Conservation (phyloP, 2,113 vertebrate genomes). For the Meleagris gallopavo region DNA sequence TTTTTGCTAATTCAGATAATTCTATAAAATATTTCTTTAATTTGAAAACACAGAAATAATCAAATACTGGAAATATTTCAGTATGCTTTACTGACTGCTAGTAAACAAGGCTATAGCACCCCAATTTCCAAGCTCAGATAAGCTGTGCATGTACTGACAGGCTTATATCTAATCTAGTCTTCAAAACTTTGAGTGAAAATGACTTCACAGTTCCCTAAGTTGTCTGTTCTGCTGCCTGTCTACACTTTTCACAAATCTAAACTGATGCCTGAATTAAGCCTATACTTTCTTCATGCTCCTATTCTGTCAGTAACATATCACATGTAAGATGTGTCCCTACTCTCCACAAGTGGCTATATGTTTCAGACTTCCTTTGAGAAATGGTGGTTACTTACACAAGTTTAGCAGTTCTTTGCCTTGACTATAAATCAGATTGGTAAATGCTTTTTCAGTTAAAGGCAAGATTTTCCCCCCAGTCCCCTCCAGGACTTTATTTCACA, state of each 20-base stretch:
- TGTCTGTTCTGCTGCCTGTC: not conserved
- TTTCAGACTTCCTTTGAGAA: not conserved
- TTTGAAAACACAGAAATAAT: not conserved
- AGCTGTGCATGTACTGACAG: not conserved
- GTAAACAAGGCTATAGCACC: not conserved
- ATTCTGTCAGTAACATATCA: not conserved
- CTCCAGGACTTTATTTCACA: not conserved
- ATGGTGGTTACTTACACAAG: not conserved
- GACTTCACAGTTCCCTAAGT: not conserved
- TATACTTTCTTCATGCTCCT: not conserved
- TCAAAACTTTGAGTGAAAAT: not conserved
- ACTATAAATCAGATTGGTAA: not conserved
- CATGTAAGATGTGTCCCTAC: fast-evolving
- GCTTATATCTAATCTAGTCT: not conserved
- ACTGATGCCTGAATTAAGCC: slow-evolving; percentile 7
- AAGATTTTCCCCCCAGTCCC: not conserved
- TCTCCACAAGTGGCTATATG: not conserved
- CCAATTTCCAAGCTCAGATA: not conserved
- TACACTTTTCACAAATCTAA: not conserved
- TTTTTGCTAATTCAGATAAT: not conserved
- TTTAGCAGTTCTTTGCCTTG: not conserved
- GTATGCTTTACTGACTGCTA: not conserved
- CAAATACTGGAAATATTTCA: not conserved
- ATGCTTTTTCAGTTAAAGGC: too few relatives aligned
- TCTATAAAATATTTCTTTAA: not conserved